Conservation (phyloP, 2,113 vertebrate species). For the Pantherophis guttatus region DNA sequence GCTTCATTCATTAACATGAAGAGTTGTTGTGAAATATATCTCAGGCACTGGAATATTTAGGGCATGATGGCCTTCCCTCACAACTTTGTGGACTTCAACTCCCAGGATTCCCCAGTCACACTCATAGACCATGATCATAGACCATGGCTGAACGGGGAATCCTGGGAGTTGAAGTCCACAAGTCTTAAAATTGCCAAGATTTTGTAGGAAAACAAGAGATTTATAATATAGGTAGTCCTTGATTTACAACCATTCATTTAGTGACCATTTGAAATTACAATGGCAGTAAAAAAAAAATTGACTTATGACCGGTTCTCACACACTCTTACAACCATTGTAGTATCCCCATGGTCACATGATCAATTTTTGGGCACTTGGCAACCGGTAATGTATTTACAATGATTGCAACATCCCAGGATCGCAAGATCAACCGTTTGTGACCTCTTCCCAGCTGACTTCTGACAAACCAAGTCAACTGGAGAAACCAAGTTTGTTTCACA, state of each 20-base stretch:
- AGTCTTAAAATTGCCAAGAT: not conserved
- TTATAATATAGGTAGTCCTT: not conserved
- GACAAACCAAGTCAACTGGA: not conserved
- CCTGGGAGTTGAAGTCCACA: not conserved
- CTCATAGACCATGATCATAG: too few relatives aligned
- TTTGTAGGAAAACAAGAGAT: not conserved
- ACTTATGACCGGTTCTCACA: not conserved
- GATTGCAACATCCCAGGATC: not conserved
- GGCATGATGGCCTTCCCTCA: not conserved
- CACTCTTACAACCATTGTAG: not conserved
- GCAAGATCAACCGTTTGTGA: not conserved
- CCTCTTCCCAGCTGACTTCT: not conserved
- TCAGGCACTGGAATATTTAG: not conserved
- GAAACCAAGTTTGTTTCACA: not conserved
- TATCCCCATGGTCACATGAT: not conserved
- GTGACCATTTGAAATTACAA: not conserved
- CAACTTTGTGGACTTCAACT: not conserved
- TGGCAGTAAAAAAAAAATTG: not conserved
- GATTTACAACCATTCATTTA: not conserved
- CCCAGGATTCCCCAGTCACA: not conserved
- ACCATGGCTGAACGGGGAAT: not conserved
- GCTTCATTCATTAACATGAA: constrained; percentile 38
- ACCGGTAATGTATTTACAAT: not conserved
- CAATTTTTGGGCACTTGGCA: not conserved
- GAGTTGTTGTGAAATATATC: not conserved